A percentile compares a stretch with the other conserved stretches of the same genome.
These are phyloP conservation scores for Euphonia xanthogaster DNA, from an alignment of 2,797 vertebrate species.

Conservation along the genomic window DNA sequence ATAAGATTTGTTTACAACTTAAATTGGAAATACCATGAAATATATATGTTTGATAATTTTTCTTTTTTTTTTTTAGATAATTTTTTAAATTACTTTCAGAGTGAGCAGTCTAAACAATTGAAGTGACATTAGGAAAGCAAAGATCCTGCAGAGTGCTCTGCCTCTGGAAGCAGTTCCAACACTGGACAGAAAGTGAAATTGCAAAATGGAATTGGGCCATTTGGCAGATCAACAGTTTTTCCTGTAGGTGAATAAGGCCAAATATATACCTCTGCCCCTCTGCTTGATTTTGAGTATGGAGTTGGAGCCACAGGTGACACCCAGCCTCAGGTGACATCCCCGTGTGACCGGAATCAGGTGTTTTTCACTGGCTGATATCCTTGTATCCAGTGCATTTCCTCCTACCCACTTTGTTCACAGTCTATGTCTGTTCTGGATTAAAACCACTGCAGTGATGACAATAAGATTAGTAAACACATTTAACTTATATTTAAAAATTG, in stretches of 20 bases:
- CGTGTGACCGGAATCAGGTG: too few relatives aligned
- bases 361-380: background rate
- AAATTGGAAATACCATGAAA: background rate
- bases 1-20: background rate
- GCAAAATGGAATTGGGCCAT: background rate
- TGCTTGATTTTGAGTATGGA: background rate
- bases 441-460: background rate
- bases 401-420: fast-evolving
- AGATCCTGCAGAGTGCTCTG: fast-evolving
- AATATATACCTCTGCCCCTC: background rate
- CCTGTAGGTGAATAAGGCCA: background rate
- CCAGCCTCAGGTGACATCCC: fast-evolving
- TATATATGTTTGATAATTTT: background rate
- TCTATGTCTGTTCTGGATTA: background rate
- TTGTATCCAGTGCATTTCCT: background rate
- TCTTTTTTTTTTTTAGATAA: too few relatives aligned
- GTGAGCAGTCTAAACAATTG: background rate
- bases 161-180: background rate
- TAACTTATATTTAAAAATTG: background rate
- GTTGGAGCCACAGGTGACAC: background rate
- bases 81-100: background rate
- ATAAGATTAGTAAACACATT: background rate
- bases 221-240: background rate
- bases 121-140: background rate
- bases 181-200: background rate